These are phyloP conservation scores for Alectura lathami DNA, from an alignment of 2,113 vertebrate species.

Conservation along the genomic window DNA sequence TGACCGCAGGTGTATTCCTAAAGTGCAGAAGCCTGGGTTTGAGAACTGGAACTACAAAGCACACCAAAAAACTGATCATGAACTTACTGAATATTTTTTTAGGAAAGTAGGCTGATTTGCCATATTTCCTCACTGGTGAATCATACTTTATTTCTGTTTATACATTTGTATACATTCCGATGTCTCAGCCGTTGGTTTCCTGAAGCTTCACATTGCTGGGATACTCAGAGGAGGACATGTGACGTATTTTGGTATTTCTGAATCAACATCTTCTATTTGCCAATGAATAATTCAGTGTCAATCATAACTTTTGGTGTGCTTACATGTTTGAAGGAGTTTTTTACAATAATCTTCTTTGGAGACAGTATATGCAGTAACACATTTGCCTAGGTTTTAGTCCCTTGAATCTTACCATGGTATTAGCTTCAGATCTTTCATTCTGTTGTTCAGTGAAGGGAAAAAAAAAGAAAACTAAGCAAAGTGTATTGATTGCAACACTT, in stretches of 20 bases:
- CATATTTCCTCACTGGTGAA: background rate
- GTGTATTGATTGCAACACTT: background rate
- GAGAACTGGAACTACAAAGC: background rate
- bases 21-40: background rate
- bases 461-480: background rate
- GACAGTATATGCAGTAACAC: background rate
- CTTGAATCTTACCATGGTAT: background rate
- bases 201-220: rapidly evolving
- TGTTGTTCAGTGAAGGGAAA: background rate
- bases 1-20: background rate
- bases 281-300: background rate
- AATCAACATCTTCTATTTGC: background rate
- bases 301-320: background rate
- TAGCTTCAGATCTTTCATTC: background rate
- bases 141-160: background rate
- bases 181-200: background rate
- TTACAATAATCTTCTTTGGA: background rate
- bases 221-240: background rate
- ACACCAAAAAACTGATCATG: background rate
- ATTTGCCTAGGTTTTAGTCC: background rate
- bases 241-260: background rate
- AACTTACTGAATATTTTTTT: background rate
- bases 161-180: background rate
- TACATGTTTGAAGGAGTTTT: background rate
- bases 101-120: background rate